Percentiles rank a stretch among this genome's conserved stretches.
phyloP scores from a whole-genome alignment of 2,888 invertebrate genomes.

The Strigamia maritima region DNA sequence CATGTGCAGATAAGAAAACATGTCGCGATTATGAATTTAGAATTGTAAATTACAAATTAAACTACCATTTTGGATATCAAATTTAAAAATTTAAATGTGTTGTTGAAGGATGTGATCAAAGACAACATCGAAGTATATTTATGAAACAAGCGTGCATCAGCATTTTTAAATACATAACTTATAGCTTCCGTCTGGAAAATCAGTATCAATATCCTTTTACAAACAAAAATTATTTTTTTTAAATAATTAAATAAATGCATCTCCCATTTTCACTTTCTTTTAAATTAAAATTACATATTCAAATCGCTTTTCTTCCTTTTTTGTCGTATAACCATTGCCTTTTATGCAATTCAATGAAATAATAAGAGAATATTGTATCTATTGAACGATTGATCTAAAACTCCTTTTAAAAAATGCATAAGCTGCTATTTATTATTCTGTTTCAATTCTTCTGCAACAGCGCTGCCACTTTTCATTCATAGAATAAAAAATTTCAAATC shows the following conservation, averaged over 20 bases:
- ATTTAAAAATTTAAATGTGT: constrained; percentile 20
- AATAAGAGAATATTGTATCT: no score
- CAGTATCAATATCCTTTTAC: background rate
- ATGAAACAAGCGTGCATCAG: constrained; percentile 7
- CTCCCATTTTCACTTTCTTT: background rate
- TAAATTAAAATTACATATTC: no score
- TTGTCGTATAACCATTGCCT: no score
- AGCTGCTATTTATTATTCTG: background rate
- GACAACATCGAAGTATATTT: background rate
- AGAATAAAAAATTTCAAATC: background rate
- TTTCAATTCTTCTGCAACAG: background rate
- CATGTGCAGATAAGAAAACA: constrained; percentile 32
- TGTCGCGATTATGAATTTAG: constrained; percentile 31
- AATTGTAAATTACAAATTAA: constrained; percentile 32
- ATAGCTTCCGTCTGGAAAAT: constrained; percentile 17
- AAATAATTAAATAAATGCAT: background rate
- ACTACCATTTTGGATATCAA: constrained; percentile 27
- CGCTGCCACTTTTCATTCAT: background rate
- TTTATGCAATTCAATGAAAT: no score
- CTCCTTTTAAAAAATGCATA: background rate
- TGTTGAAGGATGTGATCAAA: background rate
- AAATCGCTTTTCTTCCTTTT: no score
- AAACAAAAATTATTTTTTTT: background rate
- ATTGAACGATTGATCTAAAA: background rate
- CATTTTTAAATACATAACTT: constrained; percentile 22